Percentiles rank a stretch among this genome's conserved stretches.
Conservation (phyloP, 1,140 invertebrate species). For the Cotesia typhae region DNA sequence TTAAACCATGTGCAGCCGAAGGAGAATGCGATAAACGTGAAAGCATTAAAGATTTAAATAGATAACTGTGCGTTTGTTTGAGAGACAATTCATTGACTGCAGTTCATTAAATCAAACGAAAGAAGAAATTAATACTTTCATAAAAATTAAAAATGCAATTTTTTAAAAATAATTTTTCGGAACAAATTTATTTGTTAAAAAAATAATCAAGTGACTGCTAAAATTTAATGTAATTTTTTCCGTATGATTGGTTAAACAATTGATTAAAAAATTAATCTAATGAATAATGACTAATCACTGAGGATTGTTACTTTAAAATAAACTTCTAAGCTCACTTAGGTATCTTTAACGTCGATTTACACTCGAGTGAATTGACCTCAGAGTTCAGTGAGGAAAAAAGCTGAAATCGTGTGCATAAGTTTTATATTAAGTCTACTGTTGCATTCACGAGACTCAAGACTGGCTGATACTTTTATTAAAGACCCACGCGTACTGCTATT, state of each 20-base stretch:
- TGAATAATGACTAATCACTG: conserved; percentile 6
- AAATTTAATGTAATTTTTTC: too few relatives aligned
- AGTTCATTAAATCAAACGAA: background rate
- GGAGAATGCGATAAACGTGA: conserved; percentile 28
- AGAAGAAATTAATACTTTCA: background rate
- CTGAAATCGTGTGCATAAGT: too few relatives aligned
- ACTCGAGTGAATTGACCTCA: conserved; percentile 32
- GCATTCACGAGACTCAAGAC: conserved; percentile 23
- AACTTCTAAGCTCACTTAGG: background rate
- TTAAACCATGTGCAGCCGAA: too few relatives aligned
- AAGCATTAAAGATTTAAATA: conserved; percentile 12
- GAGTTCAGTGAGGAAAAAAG: conserved; percentile 1
- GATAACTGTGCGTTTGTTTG: background rate
- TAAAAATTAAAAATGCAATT: too few relatives aligned
- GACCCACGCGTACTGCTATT: conserved; percentile 18
- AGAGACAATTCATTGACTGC: background rate
- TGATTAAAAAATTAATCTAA: background rate
- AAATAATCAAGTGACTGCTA: too few relatives aligned
- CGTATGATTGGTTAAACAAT: background rate
- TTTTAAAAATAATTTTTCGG: too few relatives aligned
- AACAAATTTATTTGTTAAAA: too few relatives aligned
- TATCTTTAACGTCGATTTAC: conserved; percentile 23
- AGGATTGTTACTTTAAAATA: too few relatives aligned
- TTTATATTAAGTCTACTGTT: too few relatives aligned
- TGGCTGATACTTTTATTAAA: too few relatives aligned